These are phyloP conservation scores for Lophochroa leadbeateri DNA, from an alignment of 2,113 vertebrate species.

Conservation along the genomic window DNA sequence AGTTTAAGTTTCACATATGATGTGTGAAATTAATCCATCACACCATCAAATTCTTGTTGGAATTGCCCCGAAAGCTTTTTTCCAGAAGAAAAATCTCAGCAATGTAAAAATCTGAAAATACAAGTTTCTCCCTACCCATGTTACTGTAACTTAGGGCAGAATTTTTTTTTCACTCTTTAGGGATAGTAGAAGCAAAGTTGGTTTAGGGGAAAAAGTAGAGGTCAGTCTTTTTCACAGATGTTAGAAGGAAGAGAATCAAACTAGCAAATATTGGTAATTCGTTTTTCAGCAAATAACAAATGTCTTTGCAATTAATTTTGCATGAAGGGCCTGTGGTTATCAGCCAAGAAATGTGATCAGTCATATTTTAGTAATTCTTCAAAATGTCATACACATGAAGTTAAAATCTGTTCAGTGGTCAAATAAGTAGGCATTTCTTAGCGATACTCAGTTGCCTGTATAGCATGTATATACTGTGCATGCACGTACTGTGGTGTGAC, in stretches of 20 bases:
- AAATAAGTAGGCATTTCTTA: not conserved
- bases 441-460: not conserved
- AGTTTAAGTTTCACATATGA: not conserved
- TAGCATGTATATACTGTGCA: not conserved
- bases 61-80: not conserved
- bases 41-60: not conserved
- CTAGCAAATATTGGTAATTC: slow-evolving; percentile 37
- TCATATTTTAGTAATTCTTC: slow-evolving; percentile 42
- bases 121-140: not conserved
- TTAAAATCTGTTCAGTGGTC: not conserved
- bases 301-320: slow-evolving; percentile 52
- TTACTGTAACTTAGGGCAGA: no score
- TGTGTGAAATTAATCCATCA: not conserved
- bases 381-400: not conserved
- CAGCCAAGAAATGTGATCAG: slow-evolving; percentile 37
- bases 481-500: not conserved
- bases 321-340: slow-evolving; percentile 25
- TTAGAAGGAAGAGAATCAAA: not conserved
- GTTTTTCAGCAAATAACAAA: slow-evolving; percentile 22
- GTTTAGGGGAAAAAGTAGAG: not conserved
- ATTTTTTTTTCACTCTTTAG: not conserved
- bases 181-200: not conserved
- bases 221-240: not conserved
- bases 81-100: not conserved
- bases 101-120: not conserved